Base-by-base conservation (phyloP, 2,888 invertebrate genomes). In the Pseudococcus jackbeardsleyi region DNA sequence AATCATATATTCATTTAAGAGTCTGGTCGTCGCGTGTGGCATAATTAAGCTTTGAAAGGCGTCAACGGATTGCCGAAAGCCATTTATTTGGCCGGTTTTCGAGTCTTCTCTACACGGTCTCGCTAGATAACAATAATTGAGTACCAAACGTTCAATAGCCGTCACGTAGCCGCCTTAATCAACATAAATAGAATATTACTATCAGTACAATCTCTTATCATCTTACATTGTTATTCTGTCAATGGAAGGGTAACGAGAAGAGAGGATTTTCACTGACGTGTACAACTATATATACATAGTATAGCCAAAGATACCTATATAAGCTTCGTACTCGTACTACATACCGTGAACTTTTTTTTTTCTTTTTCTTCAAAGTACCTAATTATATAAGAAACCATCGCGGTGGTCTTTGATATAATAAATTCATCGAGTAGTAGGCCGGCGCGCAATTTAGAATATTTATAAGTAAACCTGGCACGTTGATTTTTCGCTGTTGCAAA, bases 151-250 rank as follows among this genome's bases (percentile, higher is more conserved):
- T 82, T 88, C 88, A 88, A 88, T 88, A 88, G 88, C 88, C 79
- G 88, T 88, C 88, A 88, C 88, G 88, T 88, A 88, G 88, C 82
- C 88, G 88, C 82, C 88, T 82, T 88, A 88, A 88, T 88, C 88
- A 88, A 88, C 88, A 88, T 88, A 88, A 88, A 88, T 88, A 88
- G 88, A 88, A 88, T 88, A 88, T 88, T 88, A 88, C 59, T 88
- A 79, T 88, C 79, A 33, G 82, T 88, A 79, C 88, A 88, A 79
- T 88, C 88, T 88, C 88, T 88, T 88, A 88, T 88, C 88, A 88
- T 88, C 88, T 82, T 88, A 88, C 88, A 88, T 88, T 88, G 88
- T 88, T 88, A 88, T 88, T 79, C 88, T 88, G 88, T 88, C 88
- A 88, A 88, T 88, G 59, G 79, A 33, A 86, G 86, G 86, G 86